Base-by-base conservation (phyloP, 2,113 vertebrate genomes). In the Menura novaehollandiae region DNA sequence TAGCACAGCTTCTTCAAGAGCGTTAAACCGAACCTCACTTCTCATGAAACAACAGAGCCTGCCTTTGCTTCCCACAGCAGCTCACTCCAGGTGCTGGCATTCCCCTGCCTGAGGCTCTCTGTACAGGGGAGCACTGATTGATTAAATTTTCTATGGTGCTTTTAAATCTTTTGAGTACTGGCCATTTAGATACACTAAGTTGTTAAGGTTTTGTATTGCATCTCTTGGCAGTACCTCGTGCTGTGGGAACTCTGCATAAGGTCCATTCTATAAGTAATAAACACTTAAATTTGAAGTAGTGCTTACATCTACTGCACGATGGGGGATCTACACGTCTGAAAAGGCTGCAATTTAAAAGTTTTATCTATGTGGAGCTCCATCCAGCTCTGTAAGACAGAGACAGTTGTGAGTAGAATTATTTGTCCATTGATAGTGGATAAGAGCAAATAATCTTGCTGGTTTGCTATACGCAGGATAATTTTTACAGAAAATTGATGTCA, bases 41-140 rank as follows among this genome's bases (percentile, higher is more conserved):
- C 28, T 64, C 33, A 13, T 35, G 19, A 59, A 71, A 46, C 6
- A 16, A 15, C 5, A 21, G 68, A 71, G 10, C 14, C 26, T 62
- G 22, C 28, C 55, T 81, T 68, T 84, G 46, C 59, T 80, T 91
- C 58, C 87, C 13, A 1, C 59, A 49, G 47, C 39, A 67, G 47
- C 35, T 89, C 17, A 6, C 44, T 81, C 76, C 52, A 75, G 76
- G 72, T 60, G 55, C 59, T 67, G 68, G 13, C 35, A 16, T 66
- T 85, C n/a, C 30, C 26, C 37, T 66, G 22, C 58, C 77, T 41
- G 49, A n/a, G 46, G 44, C 78, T 64, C 24, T 73, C 35, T 69
- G 33, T 37, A 15, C 3, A 32, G 41, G 18, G 1, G 0, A 80
- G 43, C 9, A 4, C 64, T 0, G 2, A 76, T 5, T 37, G 23